These are phyloP conservation scores for Hirundo rustica DNA, from an alignment of 2,797 vertebrate genomes.

Conservation along the genomic window DNA sequence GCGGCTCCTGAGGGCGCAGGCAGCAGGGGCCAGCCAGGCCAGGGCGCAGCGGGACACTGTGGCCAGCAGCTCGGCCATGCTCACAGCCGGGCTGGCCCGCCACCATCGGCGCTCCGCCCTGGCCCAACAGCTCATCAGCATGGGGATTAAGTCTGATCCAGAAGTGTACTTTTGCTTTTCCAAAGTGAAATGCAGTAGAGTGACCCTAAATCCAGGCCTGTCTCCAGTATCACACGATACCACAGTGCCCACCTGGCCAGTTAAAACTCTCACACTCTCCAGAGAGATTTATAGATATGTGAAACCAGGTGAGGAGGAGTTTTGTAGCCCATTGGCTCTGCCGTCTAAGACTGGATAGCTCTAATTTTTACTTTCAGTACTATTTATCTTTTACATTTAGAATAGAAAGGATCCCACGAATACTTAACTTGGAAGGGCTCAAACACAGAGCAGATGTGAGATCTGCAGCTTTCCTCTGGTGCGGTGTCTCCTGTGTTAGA, in stretches of 20 bases:
- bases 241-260: neutral
- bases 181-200: neutral
- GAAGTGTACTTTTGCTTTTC: neutral
- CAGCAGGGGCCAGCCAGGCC: neutral
- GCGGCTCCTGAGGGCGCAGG: accelerated
- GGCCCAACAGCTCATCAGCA: accelerated
- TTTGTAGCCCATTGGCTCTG: neutral
- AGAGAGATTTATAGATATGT: neutral
- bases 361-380: neutral
- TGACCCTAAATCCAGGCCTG: neutral
- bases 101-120: accelerated
- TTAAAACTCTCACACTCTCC: neutral
- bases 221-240: neutral
- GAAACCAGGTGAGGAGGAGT: neutral
- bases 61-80: neutral
- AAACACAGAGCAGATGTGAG: neutral
- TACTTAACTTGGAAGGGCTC: neutral
- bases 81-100: neutral
- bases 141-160: neutral
- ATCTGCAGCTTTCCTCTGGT: neutral
- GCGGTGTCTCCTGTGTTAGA: neutral
- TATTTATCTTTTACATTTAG: neutral
- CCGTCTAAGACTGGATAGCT: neutral
- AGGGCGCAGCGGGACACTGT: accelerated
- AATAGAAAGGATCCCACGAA: neutral